Base-by-base conservation (phyloP, 2,888 invertebrate species). In the Polydrusus cervinus region DNA sequence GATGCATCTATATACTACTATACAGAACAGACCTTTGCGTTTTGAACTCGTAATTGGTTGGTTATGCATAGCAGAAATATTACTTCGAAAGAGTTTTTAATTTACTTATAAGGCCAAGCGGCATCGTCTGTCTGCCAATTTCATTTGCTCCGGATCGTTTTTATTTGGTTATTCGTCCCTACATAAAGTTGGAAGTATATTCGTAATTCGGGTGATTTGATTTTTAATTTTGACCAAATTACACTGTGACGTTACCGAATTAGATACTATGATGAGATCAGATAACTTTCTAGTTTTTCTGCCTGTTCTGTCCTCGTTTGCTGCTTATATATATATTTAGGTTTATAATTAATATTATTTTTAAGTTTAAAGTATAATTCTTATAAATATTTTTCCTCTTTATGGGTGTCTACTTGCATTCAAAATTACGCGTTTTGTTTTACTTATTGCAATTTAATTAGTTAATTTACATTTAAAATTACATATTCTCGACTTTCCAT, bases 121-220 rank as follows among this genome's bases (percentile, higher is more conserved):
- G 64, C 71, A 62, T 40, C 62, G 64, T 47, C 53, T 40, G 64
- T 64, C 53, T 64, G 51, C 71, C 71, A 64, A 62, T 64, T 71
- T 55, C 71, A 71, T 71, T 71, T 71, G 51, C 38, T 11, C 64
- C 34, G 34, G 16, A 53, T 9, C 51, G 43, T 71, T 71, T 71
- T 71, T 53, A 64, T 38, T 71, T 62, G 51, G 71, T 71, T 71
- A 71, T 64, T 64, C 64, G 64, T 64, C 71, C 53, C 53, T 53
- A 55, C 61, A 55, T 71, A 55, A 49, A 61, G 40, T 70, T 49
- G 51, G 62, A 60, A 62, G 64, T 61, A 40, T 49, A 61, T 2
- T 34, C 34, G 20, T 45, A 71, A 71, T 71, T 62, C 43, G 53
- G 11, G 55, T 40, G 53, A 64, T 71, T 64, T 53, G 43, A 71